phyloP scores from a whole-genome alignment of 2,888 invertebrate species.

The Empis livida region DNA sequence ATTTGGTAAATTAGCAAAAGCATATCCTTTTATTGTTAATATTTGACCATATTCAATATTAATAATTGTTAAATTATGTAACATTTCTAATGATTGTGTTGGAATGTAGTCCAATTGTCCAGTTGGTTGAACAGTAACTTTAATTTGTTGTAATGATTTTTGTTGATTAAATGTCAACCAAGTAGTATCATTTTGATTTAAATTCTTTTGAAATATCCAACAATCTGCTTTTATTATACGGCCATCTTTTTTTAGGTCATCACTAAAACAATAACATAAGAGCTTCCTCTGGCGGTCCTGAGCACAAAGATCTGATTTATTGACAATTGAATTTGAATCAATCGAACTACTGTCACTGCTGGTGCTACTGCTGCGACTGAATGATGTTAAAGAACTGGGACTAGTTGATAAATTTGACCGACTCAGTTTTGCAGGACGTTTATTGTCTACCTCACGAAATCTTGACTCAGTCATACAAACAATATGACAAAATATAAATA shows the following conservation, averaged over 20 bases:
- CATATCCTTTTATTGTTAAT: slow-evolving; percentile 47
- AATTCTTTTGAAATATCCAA: slow-evolving; percentile 51
- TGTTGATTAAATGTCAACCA: slow-evolving; percentile 58
- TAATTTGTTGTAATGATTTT: slow-evolving; percentile 48
- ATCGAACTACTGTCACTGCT: neutral
- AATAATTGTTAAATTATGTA: slow-evolving; percentile 46
- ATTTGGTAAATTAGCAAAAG: slow-evolving; percentile 54
- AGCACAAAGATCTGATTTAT: slow-evolving; percentile 8
- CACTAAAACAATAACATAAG: slow-evolving; percentile 20
- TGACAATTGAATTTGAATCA: neutral
- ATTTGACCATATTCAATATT: slow-evolving; percentile 54
- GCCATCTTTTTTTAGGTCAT: slow-evolving; percentile 1
- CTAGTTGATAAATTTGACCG: neutral
- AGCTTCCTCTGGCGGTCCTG: slow-evolving; percentile 10
- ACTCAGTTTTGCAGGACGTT: slow-evolving; percentile 1
- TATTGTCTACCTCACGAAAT: slow-evolving; percentile 5
- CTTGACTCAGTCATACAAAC: slow-evolving; percentile 4
- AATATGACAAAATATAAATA: slow-evolving; percentile 5
- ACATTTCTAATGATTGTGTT: slow-evolving; percentile 46
- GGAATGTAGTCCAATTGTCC: slow-evolving; percentile 52
- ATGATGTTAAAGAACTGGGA: neutral
- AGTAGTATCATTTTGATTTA: slow-evolving; percentile 47
- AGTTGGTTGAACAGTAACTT: slow-evolving; percentile 49
- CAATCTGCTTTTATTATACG: slow-evolving; percentile 55
- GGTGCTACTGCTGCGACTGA: neutral